Base-by-base conservation (phyloP, 2,888 invertebrate genomes). In the Erpobdella octoculata region DNA sequence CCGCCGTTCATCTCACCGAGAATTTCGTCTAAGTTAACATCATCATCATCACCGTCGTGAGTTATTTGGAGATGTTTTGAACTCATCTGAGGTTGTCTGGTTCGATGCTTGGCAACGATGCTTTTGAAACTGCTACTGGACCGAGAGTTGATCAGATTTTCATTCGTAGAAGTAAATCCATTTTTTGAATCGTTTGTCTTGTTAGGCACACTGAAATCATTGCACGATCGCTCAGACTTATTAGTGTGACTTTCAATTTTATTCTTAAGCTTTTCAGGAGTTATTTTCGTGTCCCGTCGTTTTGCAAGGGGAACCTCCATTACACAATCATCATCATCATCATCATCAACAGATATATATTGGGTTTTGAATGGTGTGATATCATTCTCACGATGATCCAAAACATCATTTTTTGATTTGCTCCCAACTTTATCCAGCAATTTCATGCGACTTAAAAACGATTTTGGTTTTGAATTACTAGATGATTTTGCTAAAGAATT, bases 41-140 rank as follows among this genome's bases (percentile, higher is more conserved):
- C 59, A 59, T 59, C 59, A 59, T 59, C 59, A 21, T 59, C 59
- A 59, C 21, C 12, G 21, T 41, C n/a, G n/a, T 41, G 46, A 15
- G 12, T 41, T n/a, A 41, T 41, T 15, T 41, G n/a, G n/a, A n/a
- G n/a, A n/a, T n/a, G n/a, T n/a, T n/a, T 12, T 53, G 53, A 53
- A 53, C 21, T 25, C 28, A 28, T 25, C 21, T 53, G n/a, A 12
- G 53, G 28, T 53, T 21, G 53, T n/a, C 21, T 53, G 2, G 53
- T 53, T n/a, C 53, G 21, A 53, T 53, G 28, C 28, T 53, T 53
- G 8, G 53, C 21, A 8, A 53, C 53, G 28, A 53, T 53, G n/a
- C 21, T 28, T 9, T 53, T 53, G 53, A 53, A 53, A 25, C n/a
- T n/a, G n/a, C n/a, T n/a, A n/a, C n/a, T n/a, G n/a, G n/a, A n/a